Evolutionary conservation across 2,113 vertebrate species (phyloP).

Genomic region (Menidia beryllina): DNA sequence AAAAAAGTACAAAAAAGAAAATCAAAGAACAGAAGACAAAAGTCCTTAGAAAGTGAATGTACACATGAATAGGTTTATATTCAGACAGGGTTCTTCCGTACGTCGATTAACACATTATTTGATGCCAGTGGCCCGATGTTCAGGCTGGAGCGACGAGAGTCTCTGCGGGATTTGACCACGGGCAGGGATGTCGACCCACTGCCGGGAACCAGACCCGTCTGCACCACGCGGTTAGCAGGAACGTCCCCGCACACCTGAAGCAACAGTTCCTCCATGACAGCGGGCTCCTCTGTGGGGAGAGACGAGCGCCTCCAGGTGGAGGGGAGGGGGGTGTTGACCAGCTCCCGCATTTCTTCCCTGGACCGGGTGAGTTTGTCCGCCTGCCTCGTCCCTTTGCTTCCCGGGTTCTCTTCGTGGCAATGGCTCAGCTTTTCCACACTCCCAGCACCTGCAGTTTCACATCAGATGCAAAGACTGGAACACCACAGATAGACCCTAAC

Average conservation of each 20-base stretch:
- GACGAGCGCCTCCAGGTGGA: constrained; percentile 92
- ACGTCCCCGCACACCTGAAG: constrained; percentile 71
- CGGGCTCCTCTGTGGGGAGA: constrained; percentile 85
- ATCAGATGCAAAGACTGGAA: constrained; percentile 48
- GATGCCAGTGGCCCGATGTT: constrained; percentile 70
- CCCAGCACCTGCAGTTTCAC: constrained; percentile 32
- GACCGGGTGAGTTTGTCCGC: constrained; percentile 73
- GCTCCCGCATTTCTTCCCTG: constrained; percentile 86
- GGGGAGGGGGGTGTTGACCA: constrained; percentile 88
- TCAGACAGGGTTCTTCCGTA: constrained; percentile 92
- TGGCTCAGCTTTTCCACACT: constrained; percentile 55
- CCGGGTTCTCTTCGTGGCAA: constrained; percentile 37
- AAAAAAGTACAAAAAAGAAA: constrained; percentile 46
- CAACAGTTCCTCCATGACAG: constrained; percentile 80
- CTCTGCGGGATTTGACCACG: constrained; percentile 82
- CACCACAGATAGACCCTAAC: constrained; percentile 14
- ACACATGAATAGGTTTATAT: constrained; percentile 2
- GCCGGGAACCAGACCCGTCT: constrained; percentile 69
- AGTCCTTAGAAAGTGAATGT: constrained; percentile 33
- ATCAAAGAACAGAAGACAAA: constrained; percentile 30
- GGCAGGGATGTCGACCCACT: constrained; percentile 57
- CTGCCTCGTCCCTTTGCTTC: constrained; percentile 29
- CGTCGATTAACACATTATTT: constrained; percentile 88
- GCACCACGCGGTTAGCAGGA: constrained; percentile 63
- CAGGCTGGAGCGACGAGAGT: constrained; percentile 85